Base-by-base conservation (phyloP, 2,888 invertebrate genomes). In the Hyppa rectilinea region DNA sequence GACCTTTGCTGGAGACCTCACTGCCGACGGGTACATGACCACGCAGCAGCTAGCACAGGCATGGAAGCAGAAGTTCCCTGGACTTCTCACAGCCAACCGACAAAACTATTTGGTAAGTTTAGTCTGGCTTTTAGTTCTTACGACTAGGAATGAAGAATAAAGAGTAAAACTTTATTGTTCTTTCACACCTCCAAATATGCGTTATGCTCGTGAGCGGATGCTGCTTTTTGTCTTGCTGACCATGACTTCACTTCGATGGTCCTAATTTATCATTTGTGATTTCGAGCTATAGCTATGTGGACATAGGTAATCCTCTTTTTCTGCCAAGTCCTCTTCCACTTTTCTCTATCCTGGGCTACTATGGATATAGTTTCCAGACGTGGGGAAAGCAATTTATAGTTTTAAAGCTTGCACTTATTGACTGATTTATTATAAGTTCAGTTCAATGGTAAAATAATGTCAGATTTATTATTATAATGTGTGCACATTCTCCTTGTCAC, bases 31-130 rank as follows among this genome's bases (percentile, higher is more conserved):
- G 0, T 97, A 96, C 87, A 96, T 97, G 83, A 97, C 97, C 86
- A 92, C 97, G 38, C 96, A 96, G 87, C 96, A 97, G 64, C 92
- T 98, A 2, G 98, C 98, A 0, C 96, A 97, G 84, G 95, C 97
- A 36, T 97, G 97, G 92, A 97, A 96, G 87, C 95, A 96, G 26
- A 96, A 96, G 85, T 98, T 97, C 88, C 97, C 97, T 0, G 95
- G 96, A 0, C 92, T 98, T 0, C 91, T 98, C 29, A 94, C 95
- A 0, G 96, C 96, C 63, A 95, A 96, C 58, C 90, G 92, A 34
- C 90, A 95, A 66, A 92, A 97, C 69, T 97, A 96, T 83, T 87
- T 96, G 93, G 97, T 97, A 91, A 86, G 88, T 65, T 34, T 40
- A 0, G 0, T 29, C 12, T 29, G 0, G 12, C 6, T 45, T 36